Base-by-base conservation (phyloP, 2,888 invertebrate species). In the Lochmaea capreae region DNA sequence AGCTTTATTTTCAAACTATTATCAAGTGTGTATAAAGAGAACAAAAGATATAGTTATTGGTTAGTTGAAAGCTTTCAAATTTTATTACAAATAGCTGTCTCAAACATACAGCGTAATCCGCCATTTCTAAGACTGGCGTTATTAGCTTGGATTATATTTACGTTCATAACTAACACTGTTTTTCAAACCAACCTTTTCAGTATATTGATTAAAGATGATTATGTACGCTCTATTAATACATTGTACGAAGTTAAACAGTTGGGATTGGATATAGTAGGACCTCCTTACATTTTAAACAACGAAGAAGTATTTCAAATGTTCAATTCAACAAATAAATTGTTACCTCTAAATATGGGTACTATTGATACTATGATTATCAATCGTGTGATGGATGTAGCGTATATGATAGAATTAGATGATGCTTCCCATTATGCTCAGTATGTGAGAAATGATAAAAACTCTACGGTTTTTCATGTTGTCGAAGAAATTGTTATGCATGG, bases 151-250 rank as follows among this genome's bases (percentile, higher is more conserved):
- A 49, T 65, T 9, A 46, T 65, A 8, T 70, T 70, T 26, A 63
- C 70, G 16, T n/a, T 70, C 18, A 46, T 70, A 39, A 43, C 10
- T 18, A 70, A 70, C 12, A 39, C 61, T 46, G 70, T 70, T 9
- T 57, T 70, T 46, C 70, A 70, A 58, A 70, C 57, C 3, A 70
- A 70, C n/a, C 46, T 70, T 2, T 57, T 70, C n/a, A 11, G 57
- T 8, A 18, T 57, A n/a, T 65, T 70, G 10, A n/a, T 70, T 8
- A 5, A 26, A 12, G 39, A 70, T 49, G 14, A 65, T n/a, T 57
- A 43, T 18, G 6, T 12, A 10, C 3, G 39, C 14, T 22, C 8
- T 33, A 26, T 70, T 18, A 5, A 54, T 43, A 70, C 70, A 8
- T 14, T 70, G n/a, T 1, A 65, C 5, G 65, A 65, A 42, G 65